These are phyloP conservation scores for Ramphastos sulfuratus DNA, from an alignment of 2,113 vertebrate species.

Conservation along the genomic window DNA sequence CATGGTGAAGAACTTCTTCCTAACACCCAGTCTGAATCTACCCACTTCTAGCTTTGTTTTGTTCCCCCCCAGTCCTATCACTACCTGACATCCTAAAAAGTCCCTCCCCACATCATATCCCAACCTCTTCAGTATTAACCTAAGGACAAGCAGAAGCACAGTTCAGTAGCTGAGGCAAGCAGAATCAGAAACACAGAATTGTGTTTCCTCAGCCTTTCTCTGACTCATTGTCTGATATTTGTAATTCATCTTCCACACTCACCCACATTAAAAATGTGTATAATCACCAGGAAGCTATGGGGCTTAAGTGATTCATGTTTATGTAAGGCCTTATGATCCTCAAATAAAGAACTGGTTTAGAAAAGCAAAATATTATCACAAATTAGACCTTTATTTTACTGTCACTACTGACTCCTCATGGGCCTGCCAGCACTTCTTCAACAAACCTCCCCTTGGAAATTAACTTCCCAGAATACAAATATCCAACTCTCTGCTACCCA, in stretches of 20 bases:
- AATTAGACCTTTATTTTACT: slow-evolving; percentile 54
- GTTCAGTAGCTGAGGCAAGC: neutral
- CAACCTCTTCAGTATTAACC: neutral
- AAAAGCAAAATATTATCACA: slow-evolving; percentile 60
- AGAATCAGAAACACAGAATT: slow-evolving; percentile 11
- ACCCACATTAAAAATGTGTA: slow-evolving; percentile 42
- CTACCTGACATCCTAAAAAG: no score
- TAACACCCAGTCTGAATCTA: no score
- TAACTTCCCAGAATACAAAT: slow-evolving; percentile 41
- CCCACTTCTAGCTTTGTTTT: no score
- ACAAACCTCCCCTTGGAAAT: slow-evolving; percentile 38
- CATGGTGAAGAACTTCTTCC: no score
- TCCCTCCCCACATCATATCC: neutral
- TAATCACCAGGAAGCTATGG: slow-evolving; percentile 17
- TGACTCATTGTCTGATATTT: slow-evolving; percentile 64
- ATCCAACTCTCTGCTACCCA: neutral
- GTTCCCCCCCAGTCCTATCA: no score
- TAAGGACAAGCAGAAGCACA: neutral
- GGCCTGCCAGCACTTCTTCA: slow-evolving; percentile 35
- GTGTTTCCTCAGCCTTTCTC: neutral
- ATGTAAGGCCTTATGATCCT: slow-evolving; percentile 46
- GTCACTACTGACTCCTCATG: slow-evolving; percentile 16
- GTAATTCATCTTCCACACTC: slow-evolving; percentile 45
- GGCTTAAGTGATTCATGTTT: slow-evolving; percentile 62
- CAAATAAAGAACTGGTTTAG: slow-evolving; percentile 31